Evolutionary conservation across 2,113 vertebrate species (phyloP).

Genomic region (Bostrychus sinensis): DNA sequence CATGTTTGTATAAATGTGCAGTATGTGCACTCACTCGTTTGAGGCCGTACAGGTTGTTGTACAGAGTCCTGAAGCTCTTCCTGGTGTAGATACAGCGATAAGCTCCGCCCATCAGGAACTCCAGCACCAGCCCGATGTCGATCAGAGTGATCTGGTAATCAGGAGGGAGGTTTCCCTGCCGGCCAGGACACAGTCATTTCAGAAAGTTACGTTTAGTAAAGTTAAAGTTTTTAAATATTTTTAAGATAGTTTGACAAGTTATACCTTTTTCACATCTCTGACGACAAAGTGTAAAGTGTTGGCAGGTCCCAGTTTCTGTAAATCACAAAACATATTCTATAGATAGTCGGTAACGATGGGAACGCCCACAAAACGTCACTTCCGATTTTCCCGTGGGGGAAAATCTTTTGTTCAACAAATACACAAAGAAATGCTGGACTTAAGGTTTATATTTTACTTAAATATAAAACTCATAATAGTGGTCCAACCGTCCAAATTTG

Average conservation of each 20-base stretch:
- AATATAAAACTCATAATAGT: too few species aligned
- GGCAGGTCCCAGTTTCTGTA: constrained; percentile 90
- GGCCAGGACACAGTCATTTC: background rate
- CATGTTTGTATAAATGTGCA: background rate
- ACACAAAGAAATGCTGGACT: too few species aligned
- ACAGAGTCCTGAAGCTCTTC: constrained; percentile 92
- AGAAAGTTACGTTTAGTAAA: background rate
- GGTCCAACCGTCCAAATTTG: too few species aligned
- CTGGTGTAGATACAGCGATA: constrained; percentile 96
- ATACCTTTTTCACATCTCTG: constrained; percentile 96
- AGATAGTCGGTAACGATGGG: too few species aligned
- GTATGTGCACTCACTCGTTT: constrained; percentile 85
- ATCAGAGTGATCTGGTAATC: constrained; percentile 98
- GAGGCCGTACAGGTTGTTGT: constrained; percentile 96
- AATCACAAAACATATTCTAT: constrained; percentile 28
- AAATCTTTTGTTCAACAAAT: too few species aligned
- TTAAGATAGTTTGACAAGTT: background rate
- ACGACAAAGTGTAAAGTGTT: constrained; percentile 94
- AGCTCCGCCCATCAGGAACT: constrained; percentile 96
- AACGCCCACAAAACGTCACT: too few species aligned
- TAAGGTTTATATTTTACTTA: too few species aligned
- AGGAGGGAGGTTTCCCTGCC: constrained; percentile 94
- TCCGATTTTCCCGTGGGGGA: too few species aligned
- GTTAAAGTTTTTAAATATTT: background rate
- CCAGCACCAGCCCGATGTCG: constrained; percentile 95